Conservation (phyloP, 2,888 invertebrate genomes). For the Drosophila robusta region DNA sequence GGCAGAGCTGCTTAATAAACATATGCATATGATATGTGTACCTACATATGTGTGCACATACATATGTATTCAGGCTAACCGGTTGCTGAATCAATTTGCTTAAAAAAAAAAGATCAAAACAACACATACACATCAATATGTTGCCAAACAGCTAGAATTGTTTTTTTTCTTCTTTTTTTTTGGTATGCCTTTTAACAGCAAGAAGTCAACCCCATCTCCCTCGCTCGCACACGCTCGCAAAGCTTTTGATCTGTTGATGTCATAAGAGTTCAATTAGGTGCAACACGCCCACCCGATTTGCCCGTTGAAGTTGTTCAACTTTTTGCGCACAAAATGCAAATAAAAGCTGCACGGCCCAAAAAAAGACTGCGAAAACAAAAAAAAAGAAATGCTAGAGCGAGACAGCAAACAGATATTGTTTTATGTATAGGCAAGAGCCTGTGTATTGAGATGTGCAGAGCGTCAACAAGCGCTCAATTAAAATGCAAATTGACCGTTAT, state of each 20-base stretch:
- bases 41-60: not conserved
- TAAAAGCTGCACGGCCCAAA: slow-evolving; percentile 13
- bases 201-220: slow-evolving; percentile 26
- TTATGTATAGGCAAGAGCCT: slow-evolving; percentile 24
- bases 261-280: slow-evolving; percentile 73
- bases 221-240: not conserved
- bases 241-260: slow-evolving; percentile 59
- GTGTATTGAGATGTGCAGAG: slow-evolving; percentile 15
- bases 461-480: slow-evolving; percentile 64
- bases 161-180: slow-evolving; percentile 10
- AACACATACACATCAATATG: slow-evolving; percentile 28
- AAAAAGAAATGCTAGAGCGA: slow-evolving; percentile 10
- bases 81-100: slow-evolving; percentile 67
- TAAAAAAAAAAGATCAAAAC: slow-evolving; percentile 34
- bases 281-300: slow-evolving; percentile 32
- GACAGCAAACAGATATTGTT: slow-evolving; percentile 16
- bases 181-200: slow-evolving; percentile 8
- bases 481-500: slow-evolving; percentile 74
- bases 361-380: not conserved
- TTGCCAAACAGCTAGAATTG: slow-evolving; percentile 44
- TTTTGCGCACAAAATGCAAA: slow-evolving; percentile 45
- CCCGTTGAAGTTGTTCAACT: slow-evolving; percentile 33
- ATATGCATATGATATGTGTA: slow-evolving; percentile 35
- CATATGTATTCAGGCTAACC: slow-evolving; percentile 43
- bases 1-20: slow-evolving; percentile 35